These are phyloP conservation scores for Labia minor DNA, from an alignment of 2,888 invertebrate species.

Conservation along the genomic window DNA sequence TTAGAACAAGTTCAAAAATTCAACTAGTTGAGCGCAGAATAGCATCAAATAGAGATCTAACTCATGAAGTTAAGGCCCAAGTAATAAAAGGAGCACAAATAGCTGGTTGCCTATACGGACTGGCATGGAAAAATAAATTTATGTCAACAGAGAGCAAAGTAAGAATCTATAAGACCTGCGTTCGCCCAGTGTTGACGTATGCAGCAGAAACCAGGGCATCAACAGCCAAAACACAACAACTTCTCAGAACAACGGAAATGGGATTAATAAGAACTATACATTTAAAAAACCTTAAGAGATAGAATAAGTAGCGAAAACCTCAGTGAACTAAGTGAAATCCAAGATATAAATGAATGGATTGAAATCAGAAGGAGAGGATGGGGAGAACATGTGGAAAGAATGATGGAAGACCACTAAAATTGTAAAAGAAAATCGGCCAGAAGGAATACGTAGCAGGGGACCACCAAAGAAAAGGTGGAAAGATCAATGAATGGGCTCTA, in stretches of 20 bases:
- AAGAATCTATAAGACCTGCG: not conserved
- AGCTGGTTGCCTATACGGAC: not conserved
- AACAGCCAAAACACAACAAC: not conserved
- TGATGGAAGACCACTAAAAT: not conserved
- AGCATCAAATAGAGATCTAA: no score
- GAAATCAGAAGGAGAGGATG: not conserved
- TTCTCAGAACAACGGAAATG: not conserved
- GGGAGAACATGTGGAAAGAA: not conserved
- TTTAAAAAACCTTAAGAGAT: not conserved
- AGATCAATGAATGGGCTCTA: no score
- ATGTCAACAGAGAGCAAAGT: not conserved
- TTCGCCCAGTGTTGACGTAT: not conserved
- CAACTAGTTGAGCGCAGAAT: no score
- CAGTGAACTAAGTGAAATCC: not conserved
- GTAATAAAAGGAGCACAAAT: not conserved
- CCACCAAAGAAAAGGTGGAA: not conserved
- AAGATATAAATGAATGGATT: not conserved
- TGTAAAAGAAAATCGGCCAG: not conserved
- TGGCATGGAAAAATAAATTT: not conserved
- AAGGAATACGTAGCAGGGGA: not conserved
- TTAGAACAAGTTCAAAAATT: no score
- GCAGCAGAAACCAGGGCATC: not conserved
- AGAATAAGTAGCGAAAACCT: not conserved
- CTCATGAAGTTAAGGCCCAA: not conserved
- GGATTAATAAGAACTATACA: not conserved